phyloP scores from a whole-genome alignment of 2,888 invertebrate species.

The Imbricaverruca yamaguchii region DNA sequence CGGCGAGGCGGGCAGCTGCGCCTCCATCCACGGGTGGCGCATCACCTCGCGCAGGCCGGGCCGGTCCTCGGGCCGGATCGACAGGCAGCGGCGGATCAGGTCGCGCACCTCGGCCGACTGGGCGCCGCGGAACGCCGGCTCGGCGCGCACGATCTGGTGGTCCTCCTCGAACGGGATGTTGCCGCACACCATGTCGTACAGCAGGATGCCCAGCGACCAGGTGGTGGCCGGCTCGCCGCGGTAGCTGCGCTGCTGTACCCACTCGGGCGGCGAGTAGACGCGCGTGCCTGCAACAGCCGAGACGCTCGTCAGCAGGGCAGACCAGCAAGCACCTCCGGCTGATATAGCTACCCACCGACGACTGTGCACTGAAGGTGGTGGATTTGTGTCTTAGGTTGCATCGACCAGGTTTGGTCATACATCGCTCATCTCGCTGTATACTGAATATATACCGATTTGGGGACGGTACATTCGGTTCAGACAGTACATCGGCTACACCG shows the following conservation, averaged over 20 bases:
- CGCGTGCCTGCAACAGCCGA: conserved; percentile 48
- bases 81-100: conserved; percentile 48
- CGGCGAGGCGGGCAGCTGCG: not conserved
- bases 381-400: no score
- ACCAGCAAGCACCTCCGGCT: no score
- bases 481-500: no score
- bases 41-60: conserved; percentile 48
- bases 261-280: conserved; percentile 56
- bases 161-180: conserved; percentile 56
- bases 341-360: no score
- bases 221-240: conserved; percentile 52
- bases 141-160: conserved; percentile 46
- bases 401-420: no score
- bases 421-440: no score
- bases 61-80: conserved; percentile 45
- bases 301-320: no score
- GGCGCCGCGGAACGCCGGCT: conserved; percentile 38
- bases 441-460: no score
- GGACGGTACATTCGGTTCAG: no score
- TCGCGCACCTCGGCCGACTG: conserved; percentile 46
- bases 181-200: conserved; percentile 56
- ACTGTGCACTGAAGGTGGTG: no score
- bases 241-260: conserved; percentile 50
- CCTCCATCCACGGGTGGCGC: conserved; percentile 47
- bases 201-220: conserved; percentile 54